phyloP scores from a whole-genome alignment of 2,888 invertebrate species.

The Mythimna vitellina region DNA sequence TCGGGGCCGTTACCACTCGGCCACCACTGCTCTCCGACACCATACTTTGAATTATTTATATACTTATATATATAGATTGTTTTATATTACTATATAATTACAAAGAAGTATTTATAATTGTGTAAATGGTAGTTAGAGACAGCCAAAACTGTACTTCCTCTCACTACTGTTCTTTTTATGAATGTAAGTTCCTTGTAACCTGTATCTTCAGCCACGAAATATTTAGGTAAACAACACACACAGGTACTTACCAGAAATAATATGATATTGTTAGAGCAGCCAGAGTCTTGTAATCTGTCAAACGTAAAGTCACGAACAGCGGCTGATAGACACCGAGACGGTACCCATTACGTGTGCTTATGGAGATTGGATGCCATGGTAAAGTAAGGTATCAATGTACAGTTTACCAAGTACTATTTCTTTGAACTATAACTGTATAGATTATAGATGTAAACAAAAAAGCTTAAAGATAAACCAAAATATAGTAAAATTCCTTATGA shows the following conservation, averaged over 20 bases:
- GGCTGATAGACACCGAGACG: slow-evolving; percentile 28
- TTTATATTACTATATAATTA: too few species aligned
- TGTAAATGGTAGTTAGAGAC: not conserved
- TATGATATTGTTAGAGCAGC: slow-evolving; percentile 18
- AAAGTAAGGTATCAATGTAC: too few species aligned
- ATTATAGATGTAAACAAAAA: too few species aligned
- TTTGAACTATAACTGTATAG: too few species aligned
- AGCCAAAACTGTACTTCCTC: not conserved
- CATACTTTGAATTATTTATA: too few species aligned
- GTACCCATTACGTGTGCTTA: slow-evolving; percentile 44
- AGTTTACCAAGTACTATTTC: too few species aligned
- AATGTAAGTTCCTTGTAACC: not conserved
- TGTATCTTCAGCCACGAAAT: not conserved
- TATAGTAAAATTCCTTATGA: too few species aligned
- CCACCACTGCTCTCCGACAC: too few species aligned
- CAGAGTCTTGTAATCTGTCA: slow-evolving; percentile 58
- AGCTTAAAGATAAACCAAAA: too few species aligned
- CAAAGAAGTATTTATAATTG: too few species aligned
- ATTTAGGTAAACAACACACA: slow-evolving; percentile 25
- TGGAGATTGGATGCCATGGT: slow-evolving; percentile 16
- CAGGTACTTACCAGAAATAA: slow-evolving; percentile 8
- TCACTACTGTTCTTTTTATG: not conserved
- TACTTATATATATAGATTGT: too few species aligned
- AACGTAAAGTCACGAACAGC: slow-evolving; percentile 64
- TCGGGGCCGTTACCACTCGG: too few species aligned